Conservation (phyloP, 2,888 invertebrate genomes). For the Drosophila rubida region DNA sequence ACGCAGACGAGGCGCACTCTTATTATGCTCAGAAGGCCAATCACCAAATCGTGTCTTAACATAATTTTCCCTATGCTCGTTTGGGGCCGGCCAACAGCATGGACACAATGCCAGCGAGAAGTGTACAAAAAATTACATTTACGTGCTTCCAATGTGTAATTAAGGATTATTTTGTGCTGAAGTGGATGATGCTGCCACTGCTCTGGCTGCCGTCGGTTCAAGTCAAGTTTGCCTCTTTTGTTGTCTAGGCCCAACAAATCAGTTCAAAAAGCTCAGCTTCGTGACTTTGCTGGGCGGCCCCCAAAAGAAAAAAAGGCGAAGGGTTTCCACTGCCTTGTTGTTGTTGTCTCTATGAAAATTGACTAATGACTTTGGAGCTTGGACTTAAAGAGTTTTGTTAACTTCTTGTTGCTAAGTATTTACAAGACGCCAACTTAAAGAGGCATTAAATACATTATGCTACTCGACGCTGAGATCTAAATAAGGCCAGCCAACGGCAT, state of each 20-base stretch:
- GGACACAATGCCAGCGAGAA: slow-evolving; percentile 55
- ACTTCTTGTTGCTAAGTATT: slow-evolving; percentile 35
- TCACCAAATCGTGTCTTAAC: slow-evolving; percentile 79
- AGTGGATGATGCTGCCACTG: slow-evolving; percentile 50
- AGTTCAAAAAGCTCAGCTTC: slow-evolving; percentile 75
- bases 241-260: slow-evolving; percentile 75
- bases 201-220: slow-evolving; percentile 1
- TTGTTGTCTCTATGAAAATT: slow-evolving; percentile 70
- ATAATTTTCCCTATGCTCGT: slow-evolving; percentile 64
- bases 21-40: slow-evolving; percentile 63
- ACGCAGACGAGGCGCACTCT: slow-evolving; percentile 12
- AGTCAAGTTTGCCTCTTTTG: slow-evolving; percentile 30
- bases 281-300: slow-evolving; percentile 62
- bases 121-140: slow-evolving; percentile 79
- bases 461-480: slow-evolving; percentile 16
- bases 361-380: slow-evolving; percentile 70
- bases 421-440: slow-evolving; percentile 30
- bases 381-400: slow-evolving; percentile 55
- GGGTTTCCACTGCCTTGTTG: slow-evolving; percentile 36
- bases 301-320: slow-evolving; percentile 34
- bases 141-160: slow-evolving; percentile 79
- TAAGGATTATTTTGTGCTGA: slow-evolving; percentile 79
- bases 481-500: not conserved
- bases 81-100: slow-evolving; percentile 26
- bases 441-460: slow-evolving; percentile 11